These are phyloP conservation scores for Lasioglossum villosulum DNA, from an alignment of 2,888 invertebrate species.

Conservation along the genomic window DNA sequence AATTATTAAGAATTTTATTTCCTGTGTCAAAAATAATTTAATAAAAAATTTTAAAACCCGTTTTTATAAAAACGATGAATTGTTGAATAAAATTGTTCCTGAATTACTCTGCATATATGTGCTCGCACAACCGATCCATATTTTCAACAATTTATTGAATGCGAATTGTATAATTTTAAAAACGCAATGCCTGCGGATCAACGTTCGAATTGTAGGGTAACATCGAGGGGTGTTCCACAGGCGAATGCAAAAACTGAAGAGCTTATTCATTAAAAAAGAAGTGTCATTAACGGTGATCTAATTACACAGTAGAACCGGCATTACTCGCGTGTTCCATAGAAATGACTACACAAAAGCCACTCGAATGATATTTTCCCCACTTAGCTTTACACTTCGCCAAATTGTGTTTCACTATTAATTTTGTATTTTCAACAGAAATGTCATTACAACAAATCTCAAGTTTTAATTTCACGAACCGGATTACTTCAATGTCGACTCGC, in stretches of 20 bases:
- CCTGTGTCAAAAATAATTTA: too few relatives aligned
- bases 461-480: neutral
- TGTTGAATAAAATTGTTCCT: neutral
- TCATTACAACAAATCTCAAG: neutral
- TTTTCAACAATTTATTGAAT: neutral
- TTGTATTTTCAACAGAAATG: neutral
- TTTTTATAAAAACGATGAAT: too few relatives aligned
- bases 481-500: neutral
- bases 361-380: neutral
- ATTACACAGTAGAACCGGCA: neutral
- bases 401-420: neutral
- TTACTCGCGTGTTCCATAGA: neutral
- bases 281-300: slow-evolving; percentile 1
- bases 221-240: neutral
- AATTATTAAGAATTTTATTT: too few relatives aligned
- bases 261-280: slow-evolving; percentile 3
- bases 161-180: neutral
- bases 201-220: neutral
- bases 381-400: neutral
- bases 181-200: neutral
- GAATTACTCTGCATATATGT: neutral
- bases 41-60: too few relatives aligned
- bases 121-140: neutral
- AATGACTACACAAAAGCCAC: neutral
- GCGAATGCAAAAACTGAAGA: neutral